Percentiles rank a stretch among this genome's conserved stretches.
phyloP scores from a whole-genome alignment of 2,888 invertebrate genomes.

The Bombylius discolor region DNA sequence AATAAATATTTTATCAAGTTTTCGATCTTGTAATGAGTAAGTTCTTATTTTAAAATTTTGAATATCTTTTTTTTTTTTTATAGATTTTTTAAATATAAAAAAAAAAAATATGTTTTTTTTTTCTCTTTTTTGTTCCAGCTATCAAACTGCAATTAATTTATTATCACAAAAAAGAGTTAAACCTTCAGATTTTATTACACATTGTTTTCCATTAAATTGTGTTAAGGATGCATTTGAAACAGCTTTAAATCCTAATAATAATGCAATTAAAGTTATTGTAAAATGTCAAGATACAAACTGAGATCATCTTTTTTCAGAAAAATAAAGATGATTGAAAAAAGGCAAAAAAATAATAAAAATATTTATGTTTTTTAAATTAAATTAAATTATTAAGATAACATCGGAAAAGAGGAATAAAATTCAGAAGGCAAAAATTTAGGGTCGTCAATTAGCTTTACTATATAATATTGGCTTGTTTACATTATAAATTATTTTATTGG shows the following conservation, averaged over 20 bases:
- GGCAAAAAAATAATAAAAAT: too few relatives aligned
- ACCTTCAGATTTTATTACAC: background rate
- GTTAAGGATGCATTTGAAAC: conserved; percentile 2
- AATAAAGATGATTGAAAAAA: background rate
- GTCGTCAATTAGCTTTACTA: too few relatives aligned
- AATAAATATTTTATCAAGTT: conserved; percentile 24
- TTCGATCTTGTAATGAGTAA: conserved; percentile 28
- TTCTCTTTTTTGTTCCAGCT: background rate
- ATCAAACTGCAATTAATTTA: background rate
- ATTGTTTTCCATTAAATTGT: background rate
- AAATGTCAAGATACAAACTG: background rate
- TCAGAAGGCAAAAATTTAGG: too few relatives aligned
- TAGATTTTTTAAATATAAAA: background rate
- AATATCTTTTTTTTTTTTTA: too few relatives aligned
- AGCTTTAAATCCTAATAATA: background rate
- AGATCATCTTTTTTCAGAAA: background rate
- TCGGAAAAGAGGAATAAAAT: too few relatives aligned
- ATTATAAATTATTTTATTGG: too few relatives aligned
- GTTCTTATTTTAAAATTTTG: conserved; percentile 2
- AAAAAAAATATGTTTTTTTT: background rate
- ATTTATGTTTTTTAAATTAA: too few relatives aligned
- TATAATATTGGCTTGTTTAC: too few relatives aligned
- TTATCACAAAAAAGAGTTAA: background rate
- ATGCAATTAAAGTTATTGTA: conserved; percentile 1
- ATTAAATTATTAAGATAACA: too few relatives aligned